Evolutionary conservation across 2,113 vertebrate species (phyloP).

Genomic region (Melospiza georgiana): DNA sequence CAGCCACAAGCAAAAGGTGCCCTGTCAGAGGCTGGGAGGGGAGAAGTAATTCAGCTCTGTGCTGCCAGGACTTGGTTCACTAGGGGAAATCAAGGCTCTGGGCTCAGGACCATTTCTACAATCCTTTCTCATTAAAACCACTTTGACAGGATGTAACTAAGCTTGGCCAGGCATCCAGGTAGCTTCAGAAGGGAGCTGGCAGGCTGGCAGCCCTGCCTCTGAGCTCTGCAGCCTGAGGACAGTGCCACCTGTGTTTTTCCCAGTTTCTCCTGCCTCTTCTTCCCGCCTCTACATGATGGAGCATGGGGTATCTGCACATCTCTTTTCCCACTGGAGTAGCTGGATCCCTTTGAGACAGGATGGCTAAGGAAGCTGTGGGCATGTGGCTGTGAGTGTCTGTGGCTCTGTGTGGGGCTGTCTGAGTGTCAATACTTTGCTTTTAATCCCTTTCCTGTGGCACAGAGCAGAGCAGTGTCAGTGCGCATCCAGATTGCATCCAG

Average conservation of each 20-base stretch:
- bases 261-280: neutral
- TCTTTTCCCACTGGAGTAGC: neutral
- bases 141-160: neutral
- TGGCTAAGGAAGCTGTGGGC: neutral
- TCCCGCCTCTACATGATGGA: neutral
- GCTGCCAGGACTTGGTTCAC: fast-evolving
- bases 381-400: fast-evolving
- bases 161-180: neutral
- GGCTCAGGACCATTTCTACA: neutral
- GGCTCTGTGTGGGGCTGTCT: neutral
- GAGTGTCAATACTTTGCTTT: neutral
- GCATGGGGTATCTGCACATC: neutral
- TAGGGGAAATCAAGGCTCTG: neutral
- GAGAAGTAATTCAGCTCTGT: neutral
- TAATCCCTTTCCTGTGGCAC: neutral
- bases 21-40: neutral
- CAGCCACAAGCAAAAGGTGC: neutral
- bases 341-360: neutral
- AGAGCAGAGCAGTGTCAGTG: neutral
- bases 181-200: neutral
- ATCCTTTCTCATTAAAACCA: neutral
- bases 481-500: neutral
- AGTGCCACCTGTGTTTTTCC: neutral
- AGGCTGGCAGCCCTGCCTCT: neutral
- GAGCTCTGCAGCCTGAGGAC: neutral